These are phyloP conservation scores for Chaetophractus vellerosus DNA, from an alignment of 2,797 vertebrate genomes.

Conservation along the genomic window DNA sequence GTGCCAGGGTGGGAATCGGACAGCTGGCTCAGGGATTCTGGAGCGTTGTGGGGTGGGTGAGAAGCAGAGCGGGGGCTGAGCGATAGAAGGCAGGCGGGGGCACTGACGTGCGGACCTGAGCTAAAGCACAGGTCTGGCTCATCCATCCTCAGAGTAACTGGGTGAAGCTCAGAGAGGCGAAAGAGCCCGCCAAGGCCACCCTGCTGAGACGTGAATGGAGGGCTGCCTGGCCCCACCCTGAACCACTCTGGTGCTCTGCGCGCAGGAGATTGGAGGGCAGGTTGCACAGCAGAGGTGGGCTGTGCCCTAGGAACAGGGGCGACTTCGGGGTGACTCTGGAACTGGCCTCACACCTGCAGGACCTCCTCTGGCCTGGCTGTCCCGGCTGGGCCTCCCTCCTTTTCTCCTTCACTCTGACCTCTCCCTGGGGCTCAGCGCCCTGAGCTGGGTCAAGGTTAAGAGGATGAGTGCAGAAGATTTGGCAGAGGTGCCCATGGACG, in stretches of 20 bases:
- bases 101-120: neutral
- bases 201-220: constrained; percentile 42
- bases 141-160: neutral
- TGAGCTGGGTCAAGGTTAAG: neutral
- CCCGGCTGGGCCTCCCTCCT: neutral
- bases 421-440: neutral
- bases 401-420: neutral
- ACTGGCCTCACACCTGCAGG: neutral
- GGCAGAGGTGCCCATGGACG: neutral
- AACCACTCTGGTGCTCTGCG: neutral
- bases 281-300: neutral
- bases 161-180: constrained; percentile 3
- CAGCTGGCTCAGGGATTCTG: neutral
- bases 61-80: neutral
- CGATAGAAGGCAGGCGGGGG: neutral
- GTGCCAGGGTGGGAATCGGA: neutral
- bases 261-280: neutral
- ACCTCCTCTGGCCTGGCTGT: neutral
- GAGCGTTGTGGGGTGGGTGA: neutral
- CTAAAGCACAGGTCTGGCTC: neutral
- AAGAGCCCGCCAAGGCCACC: neutral
- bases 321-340: neutral
- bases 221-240: neutral
- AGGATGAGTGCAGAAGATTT: neutral
- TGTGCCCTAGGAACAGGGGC: no score